A percentile compares a stretch with the other conserved stretches of the same genome.
Evolutionary conservation across 2,797 vertebrate species (phyloP).

Genomic region (Microctenopoma steveboyesi): DNA sequence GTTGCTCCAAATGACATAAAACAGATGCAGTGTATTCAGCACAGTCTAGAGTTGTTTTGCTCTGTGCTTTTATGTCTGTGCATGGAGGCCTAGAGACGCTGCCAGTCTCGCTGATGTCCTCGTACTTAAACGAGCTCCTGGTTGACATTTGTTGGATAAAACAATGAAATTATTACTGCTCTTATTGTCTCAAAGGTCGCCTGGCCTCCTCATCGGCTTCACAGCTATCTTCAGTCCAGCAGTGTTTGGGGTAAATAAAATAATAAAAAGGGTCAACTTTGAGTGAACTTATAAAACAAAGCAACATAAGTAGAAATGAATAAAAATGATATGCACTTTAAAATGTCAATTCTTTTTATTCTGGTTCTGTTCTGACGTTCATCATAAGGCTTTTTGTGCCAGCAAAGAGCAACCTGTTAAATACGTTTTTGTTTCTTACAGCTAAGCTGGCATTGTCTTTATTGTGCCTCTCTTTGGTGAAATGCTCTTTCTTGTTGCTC

Average conservation of each 20-base stretch:
- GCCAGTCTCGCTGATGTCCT: neutral
- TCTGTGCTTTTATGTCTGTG: neutral
- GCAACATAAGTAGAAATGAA: neutral
- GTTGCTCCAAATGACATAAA: neutral
- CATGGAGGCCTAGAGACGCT: neutral
- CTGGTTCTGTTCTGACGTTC: neutral
- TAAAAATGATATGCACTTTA: neutral
- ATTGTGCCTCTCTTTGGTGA: neutral
- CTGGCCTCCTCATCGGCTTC: conserved; percentile 11
- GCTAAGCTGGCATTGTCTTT: neutral
- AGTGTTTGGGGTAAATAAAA: neutral
- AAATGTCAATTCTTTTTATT: neutral
- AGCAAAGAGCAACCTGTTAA: neutral
- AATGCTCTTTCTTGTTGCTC: neutral
- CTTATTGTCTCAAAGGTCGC: neutral
- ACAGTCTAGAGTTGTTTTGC: neutral
- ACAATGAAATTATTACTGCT: neutral
- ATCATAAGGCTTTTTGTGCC: too few species aligned
- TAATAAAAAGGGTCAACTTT: neutral
- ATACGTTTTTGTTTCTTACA: neutral
- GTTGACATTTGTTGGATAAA: neutral
- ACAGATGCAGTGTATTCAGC: neutral
- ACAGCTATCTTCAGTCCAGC: neutral
- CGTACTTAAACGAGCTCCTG: neutral
- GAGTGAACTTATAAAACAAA: neutral